A percentile compares a stretch with the other conserved stretches of the same genome.
Evolutionary conservation across 2,888 invertebrate genomes (phyloP).

Genomic region (Thelaira solivaga): DNA sequence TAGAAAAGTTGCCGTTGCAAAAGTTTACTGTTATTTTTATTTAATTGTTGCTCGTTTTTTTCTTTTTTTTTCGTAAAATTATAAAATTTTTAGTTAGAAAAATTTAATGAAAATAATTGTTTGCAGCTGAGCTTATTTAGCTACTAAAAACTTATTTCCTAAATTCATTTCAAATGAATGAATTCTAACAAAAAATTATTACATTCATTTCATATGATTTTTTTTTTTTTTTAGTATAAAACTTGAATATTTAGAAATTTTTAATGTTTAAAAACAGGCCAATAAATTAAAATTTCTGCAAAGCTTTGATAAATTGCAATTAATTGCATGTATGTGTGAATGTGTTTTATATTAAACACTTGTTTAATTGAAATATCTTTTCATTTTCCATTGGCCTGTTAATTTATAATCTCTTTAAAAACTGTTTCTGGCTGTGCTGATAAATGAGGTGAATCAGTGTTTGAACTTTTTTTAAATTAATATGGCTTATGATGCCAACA

Average conservation of each 20-base stretch:
- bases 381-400: neutral
- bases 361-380: constrained; percentile 38
- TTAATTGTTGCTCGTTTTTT: neutral
- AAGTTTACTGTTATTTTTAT: neutral
- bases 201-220: no score
- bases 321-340: neutral
- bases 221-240: no score
- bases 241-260: no score
- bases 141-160: no score
- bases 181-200: no score
- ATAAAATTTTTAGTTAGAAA: neutral
- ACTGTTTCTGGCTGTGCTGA: neutral
- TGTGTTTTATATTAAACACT: constrained; percentile 7
- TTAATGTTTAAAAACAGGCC: neutral
- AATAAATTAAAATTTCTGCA: neutral
- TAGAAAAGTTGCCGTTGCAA: constrained; percentile 11
- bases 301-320: neutral
- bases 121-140: constrained; percentile 14
- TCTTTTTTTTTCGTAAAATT: neutral
- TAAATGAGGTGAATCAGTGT: constrained; percentile 26
- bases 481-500: no score
- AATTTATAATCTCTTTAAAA: constrained; percentile 8
- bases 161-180: no score
- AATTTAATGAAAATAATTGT: constrained; percentile 23
- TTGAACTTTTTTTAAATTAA: constrained; percentile 17